Evolutionary conservation across 2,113 vertebrate species (phyloP).

Genomic region (Grammomys dolichurus): DNA sequence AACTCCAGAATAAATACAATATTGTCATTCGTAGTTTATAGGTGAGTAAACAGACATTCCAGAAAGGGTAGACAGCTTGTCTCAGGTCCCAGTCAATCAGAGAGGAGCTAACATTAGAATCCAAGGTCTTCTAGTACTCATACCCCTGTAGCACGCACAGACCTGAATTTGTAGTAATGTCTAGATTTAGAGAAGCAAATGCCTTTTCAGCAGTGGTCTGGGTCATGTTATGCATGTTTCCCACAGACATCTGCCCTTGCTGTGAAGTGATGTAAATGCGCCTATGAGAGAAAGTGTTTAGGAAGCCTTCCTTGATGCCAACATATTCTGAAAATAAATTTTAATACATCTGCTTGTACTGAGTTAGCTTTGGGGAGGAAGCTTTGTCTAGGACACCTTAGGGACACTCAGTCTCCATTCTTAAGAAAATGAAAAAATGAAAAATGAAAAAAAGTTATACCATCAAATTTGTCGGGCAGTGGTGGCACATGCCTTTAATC

Average conservation of each 20-base stretch:
- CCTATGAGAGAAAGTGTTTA: not conserved
- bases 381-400: not conserved
- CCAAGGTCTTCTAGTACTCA: not conserved
- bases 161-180: not conserved
- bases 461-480: too few relatives aligned
- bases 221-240: not conserved
- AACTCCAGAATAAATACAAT: not conserved
- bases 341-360: not conserved
- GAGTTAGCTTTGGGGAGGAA: not conserved
- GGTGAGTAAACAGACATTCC: not conserved
- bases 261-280: not conserved
- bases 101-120: not conserved
- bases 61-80: not conserved
- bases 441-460: too few relatives aligned
- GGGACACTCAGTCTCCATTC: not conserved
- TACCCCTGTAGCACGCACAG: not conserved
- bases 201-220: constrained; percentile 5
- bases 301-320: not conserved
- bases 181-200: not conserved
- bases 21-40: not conserved
- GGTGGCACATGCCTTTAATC: too few relatives aligned
- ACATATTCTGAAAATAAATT: constrained; percentile 5
- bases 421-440: not conserved
- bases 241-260: not conserved
- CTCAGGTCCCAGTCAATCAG: not conserved